phyloP scores from a whole-genome alignment of 2,888 invertebrate genomes.

The Drosophila neonasuta region DNA sequence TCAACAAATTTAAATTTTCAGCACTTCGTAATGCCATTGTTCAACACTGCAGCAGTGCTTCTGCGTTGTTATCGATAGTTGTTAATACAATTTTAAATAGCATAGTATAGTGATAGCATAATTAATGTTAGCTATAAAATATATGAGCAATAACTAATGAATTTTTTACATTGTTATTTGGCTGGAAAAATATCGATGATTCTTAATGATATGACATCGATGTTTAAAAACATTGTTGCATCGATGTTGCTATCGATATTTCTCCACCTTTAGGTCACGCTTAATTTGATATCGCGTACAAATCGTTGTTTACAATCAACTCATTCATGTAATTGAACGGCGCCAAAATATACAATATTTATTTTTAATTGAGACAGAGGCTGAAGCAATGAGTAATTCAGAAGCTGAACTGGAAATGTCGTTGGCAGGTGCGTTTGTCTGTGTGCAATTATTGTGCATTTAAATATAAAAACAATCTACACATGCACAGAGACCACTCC shows the following conservation, averaged over 20 bases:
- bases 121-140: too few relatives aligned
- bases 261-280: conserved; percentile 19
- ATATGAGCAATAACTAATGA: too few relatives aligned
- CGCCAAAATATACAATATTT: neutral
- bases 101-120: too few relatives aligned
- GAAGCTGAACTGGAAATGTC: conserved; percentile 6
- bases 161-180: too few relatives aligned
- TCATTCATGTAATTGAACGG: conserved; percentile 21
- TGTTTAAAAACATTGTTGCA: too few relatives aligned
- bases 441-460: neutral
- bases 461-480: neutral
- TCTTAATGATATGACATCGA: too few relatives aligned
- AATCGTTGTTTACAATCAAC: conserved; percentile 38
- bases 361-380: conserved; percentile 5
- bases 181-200: too few relatives aligned
- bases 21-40: neutral
- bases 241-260: conserved; percentile 9
- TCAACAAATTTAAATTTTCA: neutral
- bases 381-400: conserved; percentile 32
- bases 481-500: conserved; percentile 42
- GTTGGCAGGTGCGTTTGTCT: conserved; percentile 33
- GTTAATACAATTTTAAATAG: neutral
- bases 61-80: neutral
- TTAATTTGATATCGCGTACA: conserved; percentile 26
- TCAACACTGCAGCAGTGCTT: neutral